Base-by-base conservation (phyloP, 2,888 invertebrate species). In the Cryptophagus acutangulus region DNA sequence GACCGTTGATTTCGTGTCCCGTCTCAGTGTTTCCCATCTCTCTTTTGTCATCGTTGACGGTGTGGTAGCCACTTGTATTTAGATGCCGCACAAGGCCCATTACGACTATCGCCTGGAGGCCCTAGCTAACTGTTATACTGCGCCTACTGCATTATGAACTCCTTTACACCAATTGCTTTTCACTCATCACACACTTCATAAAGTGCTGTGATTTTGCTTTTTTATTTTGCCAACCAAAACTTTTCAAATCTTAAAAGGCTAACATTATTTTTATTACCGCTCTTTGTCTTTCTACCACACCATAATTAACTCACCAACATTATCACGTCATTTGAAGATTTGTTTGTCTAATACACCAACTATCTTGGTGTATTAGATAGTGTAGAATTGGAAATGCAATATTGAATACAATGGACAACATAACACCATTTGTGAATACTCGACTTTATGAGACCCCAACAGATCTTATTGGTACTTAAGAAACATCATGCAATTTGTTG, bases 1-100 rank as follows among this genome's bases (percentile, higher is more conserved):
- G 73, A 63, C 73, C 74, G 73, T 74, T 75, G 74, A 71, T 69
- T 71, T 64, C 63, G 66, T 59, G 62, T 60, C 64, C 62, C 61
- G 61, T 57, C 62, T 59, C 53, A 46, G 51, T 55, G 49, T 55
- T 29, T 57, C 54, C 57, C 58, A 46, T 55, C 57, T 57, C 57
- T 48, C 48, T 51, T 47, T 58, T 56, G 14, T 31, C 54, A 57
- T 55, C 45, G 47, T 41, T 42, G 48, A 43, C 45, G 47, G 41
- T 41, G 46, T 51, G 55, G 49, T 52, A 52, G 55, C 58, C 56
- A 57, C 58, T 59, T 56, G 52, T 52, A 52, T 52, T 57, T 55
- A 54, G 55, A 58, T 58, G 52, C 50, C 52, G 43, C 48, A 51
- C 53, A 50, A 55, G 51, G 48, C 49, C 55, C 54, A 55, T 51